Evolutionary conservation across 2,797 vertebrate species (phyloP).

Genomic region (Tapirus indicus): DNA sequence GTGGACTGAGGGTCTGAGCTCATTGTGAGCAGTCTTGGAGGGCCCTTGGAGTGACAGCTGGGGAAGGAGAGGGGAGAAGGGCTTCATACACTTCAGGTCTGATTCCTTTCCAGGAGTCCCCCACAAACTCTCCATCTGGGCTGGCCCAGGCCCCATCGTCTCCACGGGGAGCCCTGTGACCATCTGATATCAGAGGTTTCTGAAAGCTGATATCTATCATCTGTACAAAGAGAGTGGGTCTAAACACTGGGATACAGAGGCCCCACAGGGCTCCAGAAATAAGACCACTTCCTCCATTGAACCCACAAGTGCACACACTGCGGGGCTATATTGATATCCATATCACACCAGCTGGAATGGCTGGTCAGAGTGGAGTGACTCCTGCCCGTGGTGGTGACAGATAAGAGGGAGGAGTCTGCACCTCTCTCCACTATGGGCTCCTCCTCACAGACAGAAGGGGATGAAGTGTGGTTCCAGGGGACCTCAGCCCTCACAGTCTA

Average conservation of each 20-base stretch:
- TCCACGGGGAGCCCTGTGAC: background rate
- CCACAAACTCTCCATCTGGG: background rate
- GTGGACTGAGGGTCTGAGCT: no score
- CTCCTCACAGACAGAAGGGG: background rate
- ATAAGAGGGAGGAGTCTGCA: background rate
- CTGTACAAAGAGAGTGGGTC: background rate
- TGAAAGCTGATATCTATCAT: background rate
- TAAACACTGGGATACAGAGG: fast-evolving
- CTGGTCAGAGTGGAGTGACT: background rate
- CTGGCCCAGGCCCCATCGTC: background rate
- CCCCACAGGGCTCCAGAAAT: fast-evolving
- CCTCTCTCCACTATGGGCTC: background rate
- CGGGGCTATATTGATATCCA: background rate
- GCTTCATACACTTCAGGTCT: no score
- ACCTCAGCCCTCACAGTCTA: background rate
- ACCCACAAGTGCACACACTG: fast-evolving
- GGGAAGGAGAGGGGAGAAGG: no score
- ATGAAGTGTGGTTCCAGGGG: fast-evolving
- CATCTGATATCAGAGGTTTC: background rate
- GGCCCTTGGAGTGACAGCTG: no score
- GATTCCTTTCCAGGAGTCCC: no score
- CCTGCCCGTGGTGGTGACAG: background rate
- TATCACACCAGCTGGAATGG: background rate
- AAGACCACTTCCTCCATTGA: background rate
- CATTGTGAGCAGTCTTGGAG: no score